These are phyloP conservation scores for Drosophila leonis DNA, from an alignment of 2,888 invertebrate species.

Conservation along the genomic window DNA sequence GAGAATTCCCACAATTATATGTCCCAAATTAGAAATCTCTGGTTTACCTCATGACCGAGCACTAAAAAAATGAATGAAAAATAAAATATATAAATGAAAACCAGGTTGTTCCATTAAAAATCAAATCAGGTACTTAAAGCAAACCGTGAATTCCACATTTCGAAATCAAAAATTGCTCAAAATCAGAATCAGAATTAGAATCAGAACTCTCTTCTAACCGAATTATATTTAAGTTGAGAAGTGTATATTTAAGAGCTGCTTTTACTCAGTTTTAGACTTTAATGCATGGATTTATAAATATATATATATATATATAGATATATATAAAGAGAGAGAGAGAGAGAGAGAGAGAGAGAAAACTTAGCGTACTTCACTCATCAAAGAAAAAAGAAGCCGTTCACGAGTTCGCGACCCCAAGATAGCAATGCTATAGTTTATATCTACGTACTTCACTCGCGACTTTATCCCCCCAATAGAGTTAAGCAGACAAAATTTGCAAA, in stretches of 20 bases:
- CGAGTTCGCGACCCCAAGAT: background rate
- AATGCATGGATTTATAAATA: constrained; percentile 21
- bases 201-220: background rate
- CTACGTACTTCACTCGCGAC: constrained; percentile 14
- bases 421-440: constrained; percentile 13
- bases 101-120: background rate
- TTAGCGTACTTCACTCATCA: background rate
- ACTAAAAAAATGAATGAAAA: background rate
- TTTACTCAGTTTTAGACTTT: background rate
- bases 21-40: background rate
- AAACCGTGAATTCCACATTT: background rate
- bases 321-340: no score
- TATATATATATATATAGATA: background rate
- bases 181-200: background rate
- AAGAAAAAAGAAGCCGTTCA: background rate
- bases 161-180: background rate
- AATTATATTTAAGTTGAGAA: background rate
- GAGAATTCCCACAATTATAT: background rate
- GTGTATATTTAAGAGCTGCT: background rate
- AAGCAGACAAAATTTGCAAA: constrained; percentile 19
- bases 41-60: background rate
- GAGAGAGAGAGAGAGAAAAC: no score
- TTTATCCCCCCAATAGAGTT: background rate
- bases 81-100: background rate
- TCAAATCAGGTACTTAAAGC: background rate